Evolutionary conservation across 2,797 vertebrate species (phyloP), one percentile per base, ranked within the genome.

Genomic region (Xiphorhynchus erythropygius): DNA sequence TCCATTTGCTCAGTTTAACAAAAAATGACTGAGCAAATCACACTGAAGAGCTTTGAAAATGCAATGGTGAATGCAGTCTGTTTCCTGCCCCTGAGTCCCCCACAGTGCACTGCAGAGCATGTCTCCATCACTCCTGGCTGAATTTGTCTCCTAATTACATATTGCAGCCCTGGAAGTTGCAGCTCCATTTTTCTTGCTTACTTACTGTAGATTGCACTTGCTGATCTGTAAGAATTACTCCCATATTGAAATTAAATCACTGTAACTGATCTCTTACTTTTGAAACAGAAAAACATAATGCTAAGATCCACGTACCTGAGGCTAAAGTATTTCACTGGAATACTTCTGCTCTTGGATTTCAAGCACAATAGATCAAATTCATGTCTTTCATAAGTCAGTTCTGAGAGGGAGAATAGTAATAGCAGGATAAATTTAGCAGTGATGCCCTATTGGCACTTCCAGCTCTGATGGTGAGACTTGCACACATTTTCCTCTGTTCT

Each of bases 231-330:
- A 81, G 80, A 78, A 92, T 94, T 95, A 81, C 65, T 94, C 65
- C 41, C 46, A 46, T 92, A 92, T 50, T 92, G 80, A 86, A 96
- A 95, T 96, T 92, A 94, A 95, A 94, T 84, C 86, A 86, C 39
- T 81, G 80, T 74, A 96, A 96, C 88, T 46, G 84, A 84, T 93
- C 77, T 88, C 80, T 90, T 80, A 77, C 53, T 93, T 95, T 86
- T 68, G 86, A 88, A 84, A 94, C 12, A 81, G 81, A 88, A 75
- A 81, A 77, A 14, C 37, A 50, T 68, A 90, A 75, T 64, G 42
- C 49, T 64, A 71, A 70, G 49, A 77, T 71, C 23, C 22, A 6
- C 52, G 60, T 69, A 88, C 65, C 62, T 81, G 53, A 78, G 84
- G 80, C 74, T 65, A 64, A 94, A 81, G 47, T 64, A 87, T 90